These are phyloP conservation scores for Ammodramus savannarum DNA, from an alignment of 2,113 vertebrate genomes.

Conservation along the genomic window DNA sequence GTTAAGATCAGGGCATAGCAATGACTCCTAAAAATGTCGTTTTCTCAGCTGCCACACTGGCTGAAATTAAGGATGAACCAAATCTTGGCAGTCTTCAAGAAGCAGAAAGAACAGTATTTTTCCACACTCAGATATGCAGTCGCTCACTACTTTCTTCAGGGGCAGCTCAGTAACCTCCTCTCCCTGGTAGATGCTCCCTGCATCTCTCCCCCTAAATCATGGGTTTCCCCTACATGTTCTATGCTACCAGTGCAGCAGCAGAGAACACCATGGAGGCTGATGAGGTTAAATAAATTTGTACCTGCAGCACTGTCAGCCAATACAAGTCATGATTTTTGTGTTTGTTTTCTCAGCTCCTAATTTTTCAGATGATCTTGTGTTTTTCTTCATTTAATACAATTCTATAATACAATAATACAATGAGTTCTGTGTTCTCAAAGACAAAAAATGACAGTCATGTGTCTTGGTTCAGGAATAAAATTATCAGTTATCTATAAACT, in stretches of 20 bases:
- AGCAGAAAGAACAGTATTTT: neutral
- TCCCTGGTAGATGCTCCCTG: neutral
- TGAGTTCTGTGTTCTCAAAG: neutral
- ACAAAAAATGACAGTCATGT: neutral
- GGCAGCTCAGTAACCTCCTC: neutral
- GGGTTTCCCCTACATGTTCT: neutral
- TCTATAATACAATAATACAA: no score
- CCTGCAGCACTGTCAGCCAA: neutral
- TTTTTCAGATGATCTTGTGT: neutral
- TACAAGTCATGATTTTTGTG: no score
- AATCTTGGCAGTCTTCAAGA: neutral
- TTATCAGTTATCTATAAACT: neutral
- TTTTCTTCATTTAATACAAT: neutral
- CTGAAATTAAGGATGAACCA: neutral
- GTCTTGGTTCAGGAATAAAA: neutral
- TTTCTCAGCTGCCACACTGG: neutral
- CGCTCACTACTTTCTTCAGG: neutral
- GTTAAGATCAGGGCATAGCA: neutral
- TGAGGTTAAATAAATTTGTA: fast-evolving
- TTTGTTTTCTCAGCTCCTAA: neutral
- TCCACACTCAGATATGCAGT: fast-evolving
- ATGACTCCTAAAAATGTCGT: neutral
- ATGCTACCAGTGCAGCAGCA: neutral
- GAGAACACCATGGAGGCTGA: neutral
- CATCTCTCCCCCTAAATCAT: neutral